Evolutionary conservation across 1,140 invertebrate genomes (phyloP).

Genomic region (Formica selysi): DNA sequence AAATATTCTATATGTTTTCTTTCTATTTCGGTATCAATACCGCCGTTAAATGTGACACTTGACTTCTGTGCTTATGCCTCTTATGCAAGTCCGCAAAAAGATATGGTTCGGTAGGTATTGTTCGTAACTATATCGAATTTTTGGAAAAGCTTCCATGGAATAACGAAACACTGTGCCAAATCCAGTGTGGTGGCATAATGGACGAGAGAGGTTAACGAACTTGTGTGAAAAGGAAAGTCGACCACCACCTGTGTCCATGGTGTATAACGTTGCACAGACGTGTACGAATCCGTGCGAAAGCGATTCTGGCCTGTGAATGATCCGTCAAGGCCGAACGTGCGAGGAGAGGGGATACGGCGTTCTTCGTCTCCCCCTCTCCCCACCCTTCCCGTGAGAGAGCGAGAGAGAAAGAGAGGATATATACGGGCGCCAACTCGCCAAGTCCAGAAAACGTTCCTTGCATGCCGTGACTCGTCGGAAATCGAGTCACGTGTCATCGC

Average conservation of each 20-base stretch:
- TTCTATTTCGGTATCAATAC: neutral
- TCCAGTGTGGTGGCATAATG: neutral
- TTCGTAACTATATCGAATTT: neutral
- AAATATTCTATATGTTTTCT: neutral
- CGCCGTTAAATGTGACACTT: neutral
- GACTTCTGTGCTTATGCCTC: neutral
- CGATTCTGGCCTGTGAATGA: conserved; percentile 68
- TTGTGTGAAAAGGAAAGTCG: conserved; percentile 39
- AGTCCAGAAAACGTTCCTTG: conserved; percentile 40
- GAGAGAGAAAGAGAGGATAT: conserved; percentile 51
- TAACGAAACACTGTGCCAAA: neutral
- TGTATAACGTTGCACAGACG: neutral
- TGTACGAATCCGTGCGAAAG: conserved; percentile 38
- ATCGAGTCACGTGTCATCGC: conserved; percentile 61
- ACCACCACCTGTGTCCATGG: conserved; percentile 60
- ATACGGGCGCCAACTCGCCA: conserved; percentile 48
- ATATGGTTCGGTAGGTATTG: neutral
- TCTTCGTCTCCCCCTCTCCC: neutral
- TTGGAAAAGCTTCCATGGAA: neutral
- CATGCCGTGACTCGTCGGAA: conserved; percentile 20
- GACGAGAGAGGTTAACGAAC: conserved; percentile 33
- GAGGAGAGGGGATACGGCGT: conserved; percentile 39
- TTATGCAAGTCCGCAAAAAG: neutral
- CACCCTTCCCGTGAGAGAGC: neutral
- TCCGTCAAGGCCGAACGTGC: conserved; percentile 63